These are phyloP conservation scores for Hirudinaria manillensis DNA, from an alignment of 2,888 invertebrate species.

Conservation along the genomic window DNA sequence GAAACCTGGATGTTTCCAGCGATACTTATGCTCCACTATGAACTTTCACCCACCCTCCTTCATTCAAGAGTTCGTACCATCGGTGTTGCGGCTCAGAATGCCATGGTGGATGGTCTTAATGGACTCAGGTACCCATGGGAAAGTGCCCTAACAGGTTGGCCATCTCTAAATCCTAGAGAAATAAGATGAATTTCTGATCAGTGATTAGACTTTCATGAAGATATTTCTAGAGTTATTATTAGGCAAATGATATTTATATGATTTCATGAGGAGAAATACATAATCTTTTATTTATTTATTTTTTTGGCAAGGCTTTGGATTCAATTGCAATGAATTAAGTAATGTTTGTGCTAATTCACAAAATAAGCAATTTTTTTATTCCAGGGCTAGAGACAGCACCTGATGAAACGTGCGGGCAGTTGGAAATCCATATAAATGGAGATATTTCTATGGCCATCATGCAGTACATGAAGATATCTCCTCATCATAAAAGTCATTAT, in stretches of 20 bases:
- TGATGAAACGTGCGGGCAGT: slow-evolving; percentile 31
- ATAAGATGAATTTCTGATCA: background rate
- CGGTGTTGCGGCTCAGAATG: slow-evolving; percentile 44
- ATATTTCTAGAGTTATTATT: no score
- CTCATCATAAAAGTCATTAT: slow-evolving; percentile 7
- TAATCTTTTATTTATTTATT: no score
- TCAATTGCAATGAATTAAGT: no score
- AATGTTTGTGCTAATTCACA: background rate
- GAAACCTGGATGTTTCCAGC: slow-evolving; percentile 54
- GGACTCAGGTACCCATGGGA: slow-evolving; percentile 54
- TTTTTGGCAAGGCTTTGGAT: no score
- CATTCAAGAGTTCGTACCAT: slow-evolving; percentile 46
- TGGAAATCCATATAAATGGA: slow-evolving; percentile 42
- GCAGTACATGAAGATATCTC: slow-evolving; percentile 41
- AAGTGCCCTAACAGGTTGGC: slow-evolving; percentile 49
- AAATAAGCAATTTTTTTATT: background rate
- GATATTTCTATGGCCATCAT: slow-evolving; percentile 43
- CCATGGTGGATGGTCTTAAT: slow-evolving; percentile 42
- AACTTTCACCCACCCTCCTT: slow-evolving; percentile 46
- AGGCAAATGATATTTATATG: no score
- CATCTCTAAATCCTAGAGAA: background rate
- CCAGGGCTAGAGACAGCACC: slow-evolving; percentile 39
- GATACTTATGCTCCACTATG: slow-evolving; percentile 45
- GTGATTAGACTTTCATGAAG: background rate
- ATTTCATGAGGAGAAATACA: no score